These are phyloP conservation scores for Sarotherodon lohbergeri DNA, from an alignment of 2,113 vertebrate genomes.

Conservation along the genomic window DNA sequence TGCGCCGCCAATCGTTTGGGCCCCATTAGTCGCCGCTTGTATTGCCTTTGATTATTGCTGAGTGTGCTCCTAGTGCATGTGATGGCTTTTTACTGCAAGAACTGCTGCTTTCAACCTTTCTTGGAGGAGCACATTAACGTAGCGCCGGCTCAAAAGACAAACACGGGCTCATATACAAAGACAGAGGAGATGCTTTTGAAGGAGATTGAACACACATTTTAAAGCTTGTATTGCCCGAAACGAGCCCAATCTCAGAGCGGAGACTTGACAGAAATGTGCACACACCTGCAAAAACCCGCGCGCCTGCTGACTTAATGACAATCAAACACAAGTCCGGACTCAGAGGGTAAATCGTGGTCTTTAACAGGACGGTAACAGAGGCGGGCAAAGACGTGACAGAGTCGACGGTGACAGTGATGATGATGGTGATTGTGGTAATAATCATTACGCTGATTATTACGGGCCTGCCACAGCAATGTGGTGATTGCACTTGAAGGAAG, in stretches of 20 bases:
- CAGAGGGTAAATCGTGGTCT: not conserved
- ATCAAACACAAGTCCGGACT: not conserved
- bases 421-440: conserved; percentile 56
- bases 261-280: not conserved
- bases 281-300: not conserved
- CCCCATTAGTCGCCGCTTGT: conserved; percentile 54
- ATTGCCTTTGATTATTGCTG: conserved; percentile 63
- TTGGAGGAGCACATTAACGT: conserved; percentile 9
- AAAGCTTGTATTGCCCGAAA: conserved; percentile 12
- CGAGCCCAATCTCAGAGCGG: not conserved
- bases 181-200: not conserved
- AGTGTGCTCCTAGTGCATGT: conserved; percentile 35
- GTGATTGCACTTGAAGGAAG: conserved; percentile 33
- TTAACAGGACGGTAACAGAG: not conserved
- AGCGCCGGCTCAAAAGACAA: not conserved
- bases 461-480: conserved; percentile 32
- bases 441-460: conserved; percentile 54
- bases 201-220: conserved; percentile 22
- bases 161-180: not conserved
- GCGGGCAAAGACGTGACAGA: conserved; percentile 10
- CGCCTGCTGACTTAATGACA: not conserved
- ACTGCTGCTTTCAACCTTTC: conserved; percentile 46
- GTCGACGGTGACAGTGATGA: conserved; percentile 32
- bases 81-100: conserved; percentile 57
- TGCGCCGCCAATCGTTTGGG: conserved; percentile 51